Percentiles rank a stretch among this genome's conserved stretches.
Conservation (phyloP, 1,140 invertebrate species). For the Drosophila seguyi region DNA sequence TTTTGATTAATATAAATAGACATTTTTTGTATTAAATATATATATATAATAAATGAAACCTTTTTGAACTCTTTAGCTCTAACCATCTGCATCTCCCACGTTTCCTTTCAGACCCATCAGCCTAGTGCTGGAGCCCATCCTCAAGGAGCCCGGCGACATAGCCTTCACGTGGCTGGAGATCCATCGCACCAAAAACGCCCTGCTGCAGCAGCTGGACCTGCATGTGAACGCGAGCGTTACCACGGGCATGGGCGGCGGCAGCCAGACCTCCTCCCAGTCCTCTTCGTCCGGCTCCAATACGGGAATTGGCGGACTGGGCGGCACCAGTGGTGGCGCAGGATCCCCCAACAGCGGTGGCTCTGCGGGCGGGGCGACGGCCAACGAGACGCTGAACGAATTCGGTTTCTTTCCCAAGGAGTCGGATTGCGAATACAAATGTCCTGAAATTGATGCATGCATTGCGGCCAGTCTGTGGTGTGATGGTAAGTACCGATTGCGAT, state of each 20-base stretch:
- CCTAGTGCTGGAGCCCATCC: constrained; percentile 90
- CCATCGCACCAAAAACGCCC: constrained; percentile 88
- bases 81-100: background rate
- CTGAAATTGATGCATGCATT: constrained; percentile 95
- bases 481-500: constrained; percentile 86
- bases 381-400: constrained; percentile 86
- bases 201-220: constrained; percentile 88
- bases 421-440: constrained; percentile 91
- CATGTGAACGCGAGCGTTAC: constrained; percentile 85
- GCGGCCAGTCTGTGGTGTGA: constrained; percentile 94
- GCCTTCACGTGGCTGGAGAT: constrained; percentile 91
- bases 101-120: constrained; percentile 83
- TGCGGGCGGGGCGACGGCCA: constrained; percentile 72
- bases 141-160: constrained; percentile 89
- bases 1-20: background rate
- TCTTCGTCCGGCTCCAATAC: constrained; percentile 10
- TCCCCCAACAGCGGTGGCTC: constrained; percentile 21
- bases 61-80: background rate
- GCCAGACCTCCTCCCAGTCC: constrained; percentile 32
- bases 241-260: constrained; percentile 65
- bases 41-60: background rate
- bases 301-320: constrained; percentile 45
- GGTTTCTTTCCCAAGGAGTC: constrained; percentile 85
- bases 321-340: constrained; percentile 46
- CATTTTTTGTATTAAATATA: background rate